These are phyloP conservation scores for Setophaga coronata DNA, from an alignment of 2,113 vertebrate genomes.

Conservation along the genomic window DNA sequence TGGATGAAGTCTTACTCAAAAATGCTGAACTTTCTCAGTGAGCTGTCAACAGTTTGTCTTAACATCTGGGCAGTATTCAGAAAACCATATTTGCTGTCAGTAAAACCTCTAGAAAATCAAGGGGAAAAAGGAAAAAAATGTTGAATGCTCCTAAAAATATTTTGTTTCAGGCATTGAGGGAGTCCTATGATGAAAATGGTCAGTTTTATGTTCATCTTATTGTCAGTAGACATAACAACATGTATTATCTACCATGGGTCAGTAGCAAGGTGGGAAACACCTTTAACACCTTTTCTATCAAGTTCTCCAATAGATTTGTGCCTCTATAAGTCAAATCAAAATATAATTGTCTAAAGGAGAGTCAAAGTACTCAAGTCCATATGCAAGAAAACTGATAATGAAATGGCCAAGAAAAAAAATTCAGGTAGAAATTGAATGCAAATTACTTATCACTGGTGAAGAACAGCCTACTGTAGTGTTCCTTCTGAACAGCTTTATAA, in stretches of 20 bases:
- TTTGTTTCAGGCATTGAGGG: background rate
- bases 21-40: background rate
- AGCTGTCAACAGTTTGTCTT: background rate
- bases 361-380: background rate
- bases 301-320: background rate
- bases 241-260: background rate
- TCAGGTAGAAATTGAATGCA: background rate
- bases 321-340: background rate
- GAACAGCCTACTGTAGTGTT: background rate
- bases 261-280: background rate
- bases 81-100: background rate
- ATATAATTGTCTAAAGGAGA: background rate
- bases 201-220: background rate
- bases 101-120: background rate
- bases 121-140: background rate
- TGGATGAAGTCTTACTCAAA: background rate
- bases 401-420: background rate
- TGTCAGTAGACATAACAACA: background rate
- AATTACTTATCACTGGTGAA: background rate
- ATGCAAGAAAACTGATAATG: background rate
- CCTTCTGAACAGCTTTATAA: background rate
- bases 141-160: background rate
- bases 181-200: background rate
- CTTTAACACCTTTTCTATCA: background rate
- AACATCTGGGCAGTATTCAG: background rate